A percentile compares a stretch with the other conserved stretches of the same genome.
Conservation (phyloP, 1,140 invertebrate genomes). For the Drosophila miranda region DNA sequence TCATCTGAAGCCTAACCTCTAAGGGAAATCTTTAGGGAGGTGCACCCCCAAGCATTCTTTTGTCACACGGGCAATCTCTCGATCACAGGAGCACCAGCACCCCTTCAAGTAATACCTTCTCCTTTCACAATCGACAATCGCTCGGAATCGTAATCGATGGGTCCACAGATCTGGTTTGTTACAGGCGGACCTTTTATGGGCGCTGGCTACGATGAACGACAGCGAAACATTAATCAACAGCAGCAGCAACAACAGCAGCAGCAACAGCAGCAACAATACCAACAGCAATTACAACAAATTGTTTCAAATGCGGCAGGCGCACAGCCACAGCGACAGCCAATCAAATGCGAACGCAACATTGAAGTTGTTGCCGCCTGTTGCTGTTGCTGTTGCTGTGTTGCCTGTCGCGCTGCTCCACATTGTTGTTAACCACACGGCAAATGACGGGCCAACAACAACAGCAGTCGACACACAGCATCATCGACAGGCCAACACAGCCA, state of each 20-base stretch:
- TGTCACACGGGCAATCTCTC: no score
- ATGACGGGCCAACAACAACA: conserved; percentile 63
- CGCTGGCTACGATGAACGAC: conserved; percentile 40
- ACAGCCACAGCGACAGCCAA: conserved; percentile 42
- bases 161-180: conserved; percentile 20
- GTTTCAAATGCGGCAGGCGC: conserved; percentile 62
- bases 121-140: conserved; percentile 10
- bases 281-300: conserved; percentile 68
- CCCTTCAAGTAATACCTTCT: no score
- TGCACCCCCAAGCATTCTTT: no score
- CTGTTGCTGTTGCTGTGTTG: conserved; percentile 32
- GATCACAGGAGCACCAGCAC: no score
- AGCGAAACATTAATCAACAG: conserved; percentile 50
- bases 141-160: conserved; percentile 4
- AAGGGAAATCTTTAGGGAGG: no score
- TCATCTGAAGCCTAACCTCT: no score
- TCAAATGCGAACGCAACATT: conserved; percentile 72
- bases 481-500: conserved; percentile 17
- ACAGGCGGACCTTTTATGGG: conserved; percentile 32
- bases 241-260: conserved; percentile 26
- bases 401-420: conserved; percentile 67
- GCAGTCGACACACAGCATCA: conserved; percentile 17
- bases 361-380: conserved; percentile 24
- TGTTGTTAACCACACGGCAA: conserved; percentile 69
- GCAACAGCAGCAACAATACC: conserved; percentile 15